These are phyloP conservation scores for Microcaecilia unicolor DNA, from an alignment of 2,797 vertebrate genomes.

Conservation along the genomic window DNA sequence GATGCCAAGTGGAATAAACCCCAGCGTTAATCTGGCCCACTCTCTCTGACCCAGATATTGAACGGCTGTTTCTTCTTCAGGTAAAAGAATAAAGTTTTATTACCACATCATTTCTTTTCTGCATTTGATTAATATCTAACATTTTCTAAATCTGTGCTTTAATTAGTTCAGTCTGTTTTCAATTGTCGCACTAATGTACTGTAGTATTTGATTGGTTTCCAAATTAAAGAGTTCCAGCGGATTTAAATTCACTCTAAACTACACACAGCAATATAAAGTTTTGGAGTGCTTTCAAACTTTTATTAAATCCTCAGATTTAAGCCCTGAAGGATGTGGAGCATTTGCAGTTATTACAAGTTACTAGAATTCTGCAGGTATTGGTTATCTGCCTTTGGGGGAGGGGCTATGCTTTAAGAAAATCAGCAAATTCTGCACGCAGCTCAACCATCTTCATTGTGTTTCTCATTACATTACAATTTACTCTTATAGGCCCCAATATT, in stretches of 20 bases:
- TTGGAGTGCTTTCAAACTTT: conserved; percentile 45
- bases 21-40: too few species aligned
- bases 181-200: conserved; percentile 41
- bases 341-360: conserved; percentile 32
- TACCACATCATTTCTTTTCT: conserved; percentile 44
- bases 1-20: too few species aligned
- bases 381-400: too few species aligned
- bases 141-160: conserved; percentile 47
- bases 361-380: conserved; percentile 40
- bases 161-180: conserved; percentile 48
- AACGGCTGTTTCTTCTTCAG: too few species aligned
- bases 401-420: too few species aligned
- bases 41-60: too few species aligned
- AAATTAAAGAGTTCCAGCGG: conserved; percentile 40
- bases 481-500: too few species aligned
- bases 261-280: conserved; percentile 44
- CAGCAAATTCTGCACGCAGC: too few species aligned
- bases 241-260: conserved; percentile 43
- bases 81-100: too few species aligned
- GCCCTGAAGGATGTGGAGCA: conserved; percentile 26
- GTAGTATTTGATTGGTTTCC: conserved; percentile 40
- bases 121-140: conserved; percentile 47
- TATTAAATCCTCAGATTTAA: conserved; percentile 35
- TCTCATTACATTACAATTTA: too few species aligned
- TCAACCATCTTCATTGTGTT: too few species aligned